phyloP scores from a whole-genome alignment of 2,113 vertebrate species.

The Sebastes fasciatus region DNA sequence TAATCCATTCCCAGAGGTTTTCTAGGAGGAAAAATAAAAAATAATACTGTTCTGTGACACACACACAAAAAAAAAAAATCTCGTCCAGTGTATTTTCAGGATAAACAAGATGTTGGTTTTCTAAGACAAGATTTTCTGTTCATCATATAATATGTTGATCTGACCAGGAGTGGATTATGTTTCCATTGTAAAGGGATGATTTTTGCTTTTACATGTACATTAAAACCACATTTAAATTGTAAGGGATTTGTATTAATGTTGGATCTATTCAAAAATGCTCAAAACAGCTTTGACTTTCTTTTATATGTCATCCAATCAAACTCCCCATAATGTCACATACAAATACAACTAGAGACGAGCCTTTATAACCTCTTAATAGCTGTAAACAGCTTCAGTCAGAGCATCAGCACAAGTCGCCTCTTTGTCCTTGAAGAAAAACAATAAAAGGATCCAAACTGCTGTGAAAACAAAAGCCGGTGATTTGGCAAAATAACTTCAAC shows the following conservation, averaged over 20 bases:
- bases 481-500: slow-evolving; percentile 14
- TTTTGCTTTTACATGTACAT: not conserved
- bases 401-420: slow-evolving; percentile 19
- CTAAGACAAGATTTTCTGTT: slow-evolving; percentile 38
- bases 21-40: not conserved
- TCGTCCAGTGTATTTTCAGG: slow-evolving; percentile 2
- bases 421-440: not conserved
- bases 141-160: slow-evolving; percentile 43
- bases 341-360: not conserved
- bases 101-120: slow-evolving; percentile 47
- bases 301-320: slow-evolving; percentile 4
- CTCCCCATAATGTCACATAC: not conserved
- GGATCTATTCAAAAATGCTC: slow-evolving; percentile 20
- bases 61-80: not conserved
- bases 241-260: slow-evolving; percentile 35
- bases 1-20: not conserved
- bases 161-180: slow-evolving; percentile 59
- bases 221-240: slow-evolving; percentile 15
- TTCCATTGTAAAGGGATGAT: slow-evolving; percentile 28
- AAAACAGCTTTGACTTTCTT: slow-evolving; percentile 33
- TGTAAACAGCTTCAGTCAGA: slow-evolving; percentile 18
- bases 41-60: not conserved
- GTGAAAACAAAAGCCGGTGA: slow-evolving; percentile 18
- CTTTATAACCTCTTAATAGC: not conserved
- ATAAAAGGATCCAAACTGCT: not conserved